A percentile compares a stretch with the other conserved stretches of the same genome.
Conservation (phyloP, 2,797 vertebrate species). For the Sciurus carolinensis region DNA sequence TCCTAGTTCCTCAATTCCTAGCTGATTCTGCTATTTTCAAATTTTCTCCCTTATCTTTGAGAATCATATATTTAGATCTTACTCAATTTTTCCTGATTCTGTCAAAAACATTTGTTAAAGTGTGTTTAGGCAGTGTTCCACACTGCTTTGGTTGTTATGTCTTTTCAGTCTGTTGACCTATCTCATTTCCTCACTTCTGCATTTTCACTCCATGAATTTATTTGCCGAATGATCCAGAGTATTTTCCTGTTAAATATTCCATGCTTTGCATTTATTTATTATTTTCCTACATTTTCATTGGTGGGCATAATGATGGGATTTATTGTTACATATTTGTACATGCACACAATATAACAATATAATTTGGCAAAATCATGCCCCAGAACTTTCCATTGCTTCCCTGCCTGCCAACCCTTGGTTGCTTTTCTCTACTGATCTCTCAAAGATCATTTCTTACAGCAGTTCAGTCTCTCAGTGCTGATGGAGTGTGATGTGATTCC, state of each 20-base stretch:
- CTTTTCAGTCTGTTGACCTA: not conserved
- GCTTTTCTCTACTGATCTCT: too few species aligned
- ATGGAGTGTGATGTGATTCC: too few species aligned
- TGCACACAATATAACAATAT: too few species aligned
- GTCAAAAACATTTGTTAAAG: not conserved
- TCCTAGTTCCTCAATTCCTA: not conserved
- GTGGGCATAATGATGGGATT: too few species aligned
- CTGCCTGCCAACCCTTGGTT: too few species aligned
- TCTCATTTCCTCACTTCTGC: not conserved
- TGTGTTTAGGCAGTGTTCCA: not conserved
- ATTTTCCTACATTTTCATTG: too few species aligned
- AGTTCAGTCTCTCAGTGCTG: too few species aligned
- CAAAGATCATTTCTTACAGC: too few species aligned
- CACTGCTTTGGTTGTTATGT: not conserved
- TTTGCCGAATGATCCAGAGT: not conserved
- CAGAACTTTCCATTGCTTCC: too few species aligned
- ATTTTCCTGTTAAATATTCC: not conserved
- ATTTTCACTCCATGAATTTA: not conserved
- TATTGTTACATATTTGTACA: too few species aligned
- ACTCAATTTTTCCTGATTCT: not conserved
- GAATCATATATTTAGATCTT: not conserved
- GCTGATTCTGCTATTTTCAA: not conserved
- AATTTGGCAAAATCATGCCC: too few species aligned
- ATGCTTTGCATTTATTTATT: not conserved
- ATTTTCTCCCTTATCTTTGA: too few species aligned